phyloP scores from a whole-genome alignment of 2,113 vertebrate genomes.

The Stigmatopora argus region DNA sequence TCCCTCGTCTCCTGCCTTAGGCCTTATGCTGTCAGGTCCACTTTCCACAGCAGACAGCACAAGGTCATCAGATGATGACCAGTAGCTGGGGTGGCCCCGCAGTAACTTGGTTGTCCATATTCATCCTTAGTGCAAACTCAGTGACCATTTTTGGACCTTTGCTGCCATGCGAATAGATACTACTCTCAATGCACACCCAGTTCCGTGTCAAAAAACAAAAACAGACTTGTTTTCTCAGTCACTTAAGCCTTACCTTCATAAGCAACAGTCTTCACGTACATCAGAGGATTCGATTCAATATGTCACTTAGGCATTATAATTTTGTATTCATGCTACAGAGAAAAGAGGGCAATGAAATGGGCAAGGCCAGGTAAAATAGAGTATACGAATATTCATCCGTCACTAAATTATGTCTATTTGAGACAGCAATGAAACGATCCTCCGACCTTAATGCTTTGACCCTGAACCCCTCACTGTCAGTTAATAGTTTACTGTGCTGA shows the following conservation, averaged over 20 bases:
- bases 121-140: conserved; percentile 42
- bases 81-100: conserved; percentile 38
- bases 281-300: neutral
- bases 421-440: neutral
- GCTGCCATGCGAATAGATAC: neutral
- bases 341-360: neutral
- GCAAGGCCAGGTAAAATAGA: neutral
- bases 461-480: neutral
- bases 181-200: neutral
- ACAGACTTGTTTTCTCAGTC: neutral
- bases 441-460: neutral
- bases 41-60: conserved; percentile 59
- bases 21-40: conserved; percentile 61
- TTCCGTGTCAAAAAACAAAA: neutral
- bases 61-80: conserved; percentile 62
- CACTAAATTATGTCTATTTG: neutral
- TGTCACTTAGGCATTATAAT: neutral
- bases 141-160: conserved; percentile 13
- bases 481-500: neutral
- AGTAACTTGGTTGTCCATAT: conserved; percentile 51
- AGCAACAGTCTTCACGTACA: neutral
- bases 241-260: too few relatives aligned
- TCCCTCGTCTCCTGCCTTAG: conserved; percentile 28
- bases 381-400: neutral
- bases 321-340: neutral